Percentiles rank a stretch among this genome's conserved stretches.
phyloP scores from a whole-genome alignment of 2,113 vertebrate species.

The Epinephelus fuscoguttatus region DNA sequence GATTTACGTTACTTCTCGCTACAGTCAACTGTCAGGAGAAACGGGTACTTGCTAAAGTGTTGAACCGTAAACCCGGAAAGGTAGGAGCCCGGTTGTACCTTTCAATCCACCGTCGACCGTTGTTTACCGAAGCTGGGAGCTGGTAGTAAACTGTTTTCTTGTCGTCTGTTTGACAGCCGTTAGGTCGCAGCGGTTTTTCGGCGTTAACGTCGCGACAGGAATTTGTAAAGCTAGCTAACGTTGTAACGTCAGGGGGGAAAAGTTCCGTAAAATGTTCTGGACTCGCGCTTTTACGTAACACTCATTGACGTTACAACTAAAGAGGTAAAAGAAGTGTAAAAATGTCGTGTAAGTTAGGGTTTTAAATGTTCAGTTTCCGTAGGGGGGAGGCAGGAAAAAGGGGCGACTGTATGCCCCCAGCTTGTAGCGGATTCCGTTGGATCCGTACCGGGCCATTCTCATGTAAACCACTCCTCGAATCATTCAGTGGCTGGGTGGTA shows the following conservation, averaged over 20 bases:
- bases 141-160: neutral
- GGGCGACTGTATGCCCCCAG: conserved; percentile 41
- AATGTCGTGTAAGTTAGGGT: neutral
- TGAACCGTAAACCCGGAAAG: conserved; percentile 24
- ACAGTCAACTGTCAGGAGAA: conserved; percentile 31
- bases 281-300: neutral
- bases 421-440: conserved; percentile 57
- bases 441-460: conserved; percentile 86
- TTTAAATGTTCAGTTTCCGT: neutral
- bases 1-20: conserved; percentile 69
- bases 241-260: neutral
- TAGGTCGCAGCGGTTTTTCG: neutral
- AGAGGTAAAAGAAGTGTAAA: neutral
- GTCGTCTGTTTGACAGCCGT: neutral
- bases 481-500: conserved; percentile 98
- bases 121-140: neutral
- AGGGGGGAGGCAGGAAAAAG: neutral
- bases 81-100: conserved; percentile 32
- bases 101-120: neutral
- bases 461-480: conserved; percentile 96
- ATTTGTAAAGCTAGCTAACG: neutral
- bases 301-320: neutral
- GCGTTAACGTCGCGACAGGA: neutral
- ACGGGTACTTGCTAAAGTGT: conserved; percentile 5
- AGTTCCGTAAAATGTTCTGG: neutral